A percentile compares a stretch with the other conserved stretches of the same genome.
Evolutionary conservation across 2,113 vertebrate genomes (phyloP).

Genomic region (Centropus unirufus): DNA sequence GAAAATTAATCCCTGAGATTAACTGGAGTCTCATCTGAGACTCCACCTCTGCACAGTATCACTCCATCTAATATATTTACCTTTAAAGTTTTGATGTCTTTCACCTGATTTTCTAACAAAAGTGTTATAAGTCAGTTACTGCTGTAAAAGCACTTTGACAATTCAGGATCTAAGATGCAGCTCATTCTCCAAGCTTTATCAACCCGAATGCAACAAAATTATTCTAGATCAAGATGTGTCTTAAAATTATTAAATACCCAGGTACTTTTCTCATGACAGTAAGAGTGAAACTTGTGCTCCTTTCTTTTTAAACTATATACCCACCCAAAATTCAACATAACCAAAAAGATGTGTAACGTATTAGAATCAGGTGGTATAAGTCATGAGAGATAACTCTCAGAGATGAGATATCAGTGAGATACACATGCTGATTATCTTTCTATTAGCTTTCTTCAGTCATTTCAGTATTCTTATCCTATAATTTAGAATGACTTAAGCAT

Average conservation of each 20-base stretch:
- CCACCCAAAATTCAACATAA: not conserved
- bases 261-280: not conserved
- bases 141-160: not conserved
- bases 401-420: not conserved
- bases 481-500: conserved; percentile 23
- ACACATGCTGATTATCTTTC: conserved; percentile 9
- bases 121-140: not conserved
- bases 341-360: not conserved
- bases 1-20: not conserved
- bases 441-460: conserved; percentile 35
- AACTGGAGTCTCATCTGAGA: not conserved
- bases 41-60: not conserved
- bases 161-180: not conserved
- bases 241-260: not conserved
- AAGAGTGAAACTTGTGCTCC: not conserved
- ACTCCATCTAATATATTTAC: not conserved
- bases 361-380: not conserved
- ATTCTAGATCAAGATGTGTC: not conserved
- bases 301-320: not conserved
- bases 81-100: not conserved
- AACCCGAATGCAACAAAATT: fast-evolving
- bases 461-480: conserved; percentile 9
- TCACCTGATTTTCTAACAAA: not conserved
- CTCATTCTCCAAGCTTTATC: not conserved
- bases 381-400: not conserved